Conservation (phyloP, 2,113 vertebrate genomes). For the Notarius lentiginosus region DNA sequence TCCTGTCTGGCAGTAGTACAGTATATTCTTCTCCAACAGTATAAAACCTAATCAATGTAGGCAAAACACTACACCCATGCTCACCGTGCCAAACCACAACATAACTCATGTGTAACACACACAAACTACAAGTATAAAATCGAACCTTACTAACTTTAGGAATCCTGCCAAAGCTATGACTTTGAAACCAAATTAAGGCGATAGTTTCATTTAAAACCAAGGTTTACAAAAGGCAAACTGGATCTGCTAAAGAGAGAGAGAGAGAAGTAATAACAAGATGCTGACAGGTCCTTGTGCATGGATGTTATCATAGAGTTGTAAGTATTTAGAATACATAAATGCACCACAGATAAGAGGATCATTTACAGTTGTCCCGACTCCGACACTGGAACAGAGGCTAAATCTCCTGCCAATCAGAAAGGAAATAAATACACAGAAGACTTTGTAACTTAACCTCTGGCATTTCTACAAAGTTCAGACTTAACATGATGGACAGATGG, state of each 20-base stretch:
- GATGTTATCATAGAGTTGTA: neutral
- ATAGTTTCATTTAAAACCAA: neutral
- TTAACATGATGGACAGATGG: constrained; percentile 41
- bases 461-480: constrained; percentile 47
- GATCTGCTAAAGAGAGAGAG: neutral
- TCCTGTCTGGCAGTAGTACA: constrained; percentile 26
- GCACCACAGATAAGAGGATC: constrained; percentile 22
- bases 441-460: constrained; percentile 63
- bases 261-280: neutral
- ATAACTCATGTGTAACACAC: constrained; percentile 3
- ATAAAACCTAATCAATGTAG: constrained; percentile 15
- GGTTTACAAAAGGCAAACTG: neutral
- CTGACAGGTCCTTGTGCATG: neutral
- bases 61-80: constrained; percentile 3
- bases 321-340: constrained; percentile 14
- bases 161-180: neutral
- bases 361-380: neutral
- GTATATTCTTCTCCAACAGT: constrained; percentile 2
- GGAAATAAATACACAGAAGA: constrained; percentile 49
- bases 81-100: constrained; percentile 7
- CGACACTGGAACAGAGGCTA: constrained; percentile 37
- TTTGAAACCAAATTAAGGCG: neutral
- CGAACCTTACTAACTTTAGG: neutral
- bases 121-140: neutral
- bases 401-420: constrained; percentile 19